A percentile compares a stretch with the other conserved stretches of the same genome.
Evolutionary conservation across 2,797 vertebrate genomes (phyloP).

Genomic region (Gymnodraco acuticeps): DNA sequence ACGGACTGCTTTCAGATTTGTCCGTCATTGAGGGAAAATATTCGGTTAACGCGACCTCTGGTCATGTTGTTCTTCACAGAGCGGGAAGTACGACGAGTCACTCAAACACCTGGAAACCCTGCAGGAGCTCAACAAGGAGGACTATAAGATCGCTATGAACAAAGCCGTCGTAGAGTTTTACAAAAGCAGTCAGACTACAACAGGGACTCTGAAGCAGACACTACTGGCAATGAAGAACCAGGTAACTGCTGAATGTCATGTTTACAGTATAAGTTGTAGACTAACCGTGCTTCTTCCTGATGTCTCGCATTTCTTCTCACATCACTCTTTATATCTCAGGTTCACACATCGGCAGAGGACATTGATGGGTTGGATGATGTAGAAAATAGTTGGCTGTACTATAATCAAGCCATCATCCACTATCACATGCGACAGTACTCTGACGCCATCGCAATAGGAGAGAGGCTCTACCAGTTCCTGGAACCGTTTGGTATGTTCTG

Average conservation of each 20-base stretch:
- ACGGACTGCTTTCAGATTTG: too few relatives aligned
- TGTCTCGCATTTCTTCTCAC: not conserved
- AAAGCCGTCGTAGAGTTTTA: slow-evolving; percentile 95
- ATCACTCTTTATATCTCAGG: slow-evolving; percentile 74
- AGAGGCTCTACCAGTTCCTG: slow-evolving; percentile 97
- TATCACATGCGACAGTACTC: slow-evolving; percentile 96
- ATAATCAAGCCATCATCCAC: slow-evolving; percentile 96
- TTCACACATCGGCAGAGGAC: slow-evolving; percentile 94
- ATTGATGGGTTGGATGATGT: slow-evolving; percentile 97
- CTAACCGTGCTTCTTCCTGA: not conserved
- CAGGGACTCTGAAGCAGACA: slow-evolving; percentile 91
- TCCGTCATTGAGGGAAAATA: too few relatives aligned
- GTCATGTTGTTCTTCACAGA: slow-evolving; percentile 73
- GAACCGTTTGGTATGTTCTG: slow-evolving; percentile 95
- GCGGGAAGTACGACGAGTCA: slow-evolving; percentile 92
- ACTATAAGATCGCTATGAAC: slow-evolving; percentile 97
- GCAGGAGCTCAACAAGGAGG: slow-evolving; percentile 96
- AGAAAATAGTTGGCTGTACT: slow-evolving; percentile 96
- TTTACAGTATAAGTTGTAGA: not conserved
- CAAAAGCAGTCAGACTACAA: slow-evolving; percentile 93
- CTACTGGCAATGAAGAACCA: slow-evolving; percentile 94
- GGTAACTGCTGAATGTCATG: slow-evolving; percentile 79
- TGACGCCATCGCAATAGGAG: slow-evolving; percentile 94
- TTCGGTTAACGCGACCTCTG: too few relatives aligned
- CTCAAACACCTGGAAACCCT: slow-evolving; percentile 91